Evolutionary conservation across 2,113 vertebrate species (phyloP), one percentile per base, ranked within the genome.

Genomic region (Delphinus delphis): DNA sequence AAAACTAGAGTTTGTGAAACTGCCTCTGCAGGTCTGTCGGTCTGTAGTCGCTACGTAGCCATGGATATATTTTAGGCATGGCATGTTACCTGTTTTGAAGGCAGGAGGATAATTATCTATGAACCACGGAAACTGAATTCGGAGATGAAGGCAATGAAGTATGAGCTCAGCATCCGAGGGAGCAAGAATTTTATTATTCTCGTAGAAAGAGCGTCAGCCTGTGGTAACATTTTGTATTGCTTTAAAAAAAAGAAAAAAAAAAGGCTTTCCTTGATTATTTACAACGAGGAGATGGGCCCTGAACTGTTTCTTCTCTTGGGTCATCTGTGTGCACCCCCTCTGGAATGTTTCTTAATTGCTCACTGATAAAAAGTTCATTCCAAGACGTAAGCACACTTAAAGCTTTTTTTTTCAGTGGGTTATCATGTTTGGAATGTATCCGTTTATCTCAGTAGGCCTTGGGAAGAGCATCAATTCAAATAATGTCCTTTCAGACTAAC

Each of bases 161-260:
- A 94, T 96, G 90, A 92, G 97, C 95, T 97, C 70, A 84, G 96
- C 89, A 7, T 98, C 91, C 63, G 8, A 4, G 84, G 80, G 55
- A 73, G 87, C 53, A 95, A 96, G 18, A 13, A 85, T n/a, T 95
- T 97, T 96, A 92, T 98, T 98, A 98, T 99, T 99, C 96, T 96
- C 97, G 98, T 98, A 98, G 98, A 98, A 99, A 99, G 98, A 99
- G 99, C 99, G 98, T 99, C 99, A 98, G 98, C 98, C 99, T 98
- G 99, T 99, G 99, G 99, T 98, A 97, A 96, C 98, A 96, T 97
- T 97, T 84, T 98, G 99, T 95, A 99, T 97, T 99, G 98, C 98
- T 98, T 96, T 81, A 5, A 53, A 98, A 97, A 47, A 50, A 98
- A 97, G 94, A 96, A 81, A 50, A 50, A 98, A 36, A 97, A 95